Conservation (phyloP, 2,113 vertebrate species). For the Hydropotes inermis region DNA sequence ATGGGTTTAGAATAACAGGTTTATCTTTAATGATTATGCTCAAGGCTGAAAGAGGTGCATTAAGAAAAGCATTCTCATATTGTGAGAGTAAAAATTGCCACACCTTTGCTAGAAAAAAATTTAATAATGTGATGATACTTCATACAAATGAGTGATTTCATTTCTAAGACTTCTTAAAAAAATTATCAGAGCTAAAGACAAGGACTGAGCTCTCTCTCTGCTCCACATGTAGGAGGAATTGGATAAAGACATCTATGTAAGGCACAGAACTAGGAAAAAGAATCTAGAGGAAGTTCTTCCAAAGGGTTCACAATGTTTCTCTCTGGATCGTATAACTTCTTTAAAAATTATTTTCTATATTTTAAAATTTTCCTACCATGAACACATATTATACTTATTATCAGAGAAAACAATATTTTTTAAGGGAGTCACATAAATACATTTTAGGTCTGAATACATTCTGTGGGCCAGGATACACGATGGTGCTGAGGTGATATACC, state of each 20-base stretch:
- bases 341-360: neutral
- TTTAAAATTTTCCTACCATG: neutral
- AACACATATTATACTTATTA: neutral
- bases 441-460: neutral
- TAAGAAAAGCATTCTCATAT: neutral
- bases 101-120: neutral
- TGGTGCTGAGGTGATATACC: neutral
- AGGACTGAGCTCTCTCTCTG: neutral
- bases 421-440: neutral
- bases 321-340: neutral
- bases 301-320: neutral
- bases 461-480: neutral
- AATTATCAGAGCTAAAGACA: neutral
- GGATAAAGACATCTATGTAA: neutral
- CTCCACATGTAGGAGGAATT: neutral
- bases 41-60: neutral
- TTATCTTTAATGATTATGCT: neutral
- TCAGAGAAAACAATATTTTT: neutral
- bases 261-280: neutral
- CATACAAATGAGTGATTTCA: neutral
- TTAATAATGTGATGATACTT: neutral
- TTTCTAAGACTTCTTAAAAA: neutral
- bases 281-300: neutral
- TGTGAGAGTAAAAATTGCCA: neutral
- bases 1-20: neutral